These are phyloP conservation scores for Alca torda DNA, from an alignment of 2,797 vertebrate species.

Conservation along the genomic window DNA sequence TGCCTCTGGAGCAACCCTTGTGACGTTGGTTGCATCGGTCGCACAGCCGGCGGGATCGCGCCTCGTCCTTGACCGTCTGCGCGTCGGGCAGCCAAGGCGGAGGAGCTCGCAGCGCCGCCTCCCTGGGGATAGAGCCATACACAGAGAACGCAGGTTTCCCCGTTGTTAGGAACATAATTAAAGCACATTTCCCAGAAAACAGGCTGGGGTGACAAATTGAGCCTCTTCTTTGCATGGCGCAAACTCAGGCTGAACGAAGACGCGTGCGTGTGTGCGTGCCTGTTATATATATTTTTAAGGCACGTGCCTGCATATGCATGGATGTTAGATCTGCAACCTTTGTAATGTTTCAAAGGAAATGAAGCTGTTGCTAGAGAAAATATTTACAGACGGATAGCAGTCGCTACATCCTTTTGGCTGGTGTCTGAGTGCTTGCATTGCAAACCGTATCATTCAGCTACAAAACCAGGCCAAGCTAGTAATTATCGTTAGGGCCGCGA, in stretches of 20 bases:
- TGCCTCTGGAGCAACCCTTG: accelerated
- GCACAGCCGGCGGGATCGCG: background rate
- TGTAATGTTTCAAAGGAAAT: background rate
- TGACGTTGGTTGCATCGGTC: background rate
- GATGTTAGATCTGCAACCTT: background rate
- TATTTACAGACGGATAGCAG: background rate
- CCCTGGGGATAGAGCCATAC: background rate
- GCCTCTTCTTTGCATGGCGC: background rate
- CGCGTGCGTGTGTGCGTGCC: background rate
- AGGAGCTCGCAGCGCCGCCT: background rate
- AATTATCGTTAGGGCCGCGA: background rate
- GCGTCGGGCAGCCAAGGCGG: accelerated
- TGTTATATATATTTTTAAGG: background rate
- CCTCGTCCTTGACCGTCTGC: background rate
- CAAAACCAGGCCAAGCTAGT: background rate
- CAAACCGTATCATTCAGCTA: background rate
- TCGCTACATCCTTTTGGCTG: background rate
- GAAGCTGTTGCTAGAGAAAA: background rate
- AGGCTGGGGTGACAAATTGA: background rate
- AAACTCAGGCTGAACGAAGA: background rate
- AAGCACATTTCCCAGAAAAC: background rate
- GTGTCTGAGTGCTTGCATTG: background rate
- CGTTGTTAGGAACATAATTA: background rate
- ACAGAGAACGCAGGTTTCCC: background rate
- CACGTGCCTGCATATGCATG: background rate